A percentile compares a stretch with the other conserved stretches of the same genome.
phyloP scores from a whole-genome alignment of 2,888 invertebrate genomes.

The Hylaea fasciaria region DNA sequence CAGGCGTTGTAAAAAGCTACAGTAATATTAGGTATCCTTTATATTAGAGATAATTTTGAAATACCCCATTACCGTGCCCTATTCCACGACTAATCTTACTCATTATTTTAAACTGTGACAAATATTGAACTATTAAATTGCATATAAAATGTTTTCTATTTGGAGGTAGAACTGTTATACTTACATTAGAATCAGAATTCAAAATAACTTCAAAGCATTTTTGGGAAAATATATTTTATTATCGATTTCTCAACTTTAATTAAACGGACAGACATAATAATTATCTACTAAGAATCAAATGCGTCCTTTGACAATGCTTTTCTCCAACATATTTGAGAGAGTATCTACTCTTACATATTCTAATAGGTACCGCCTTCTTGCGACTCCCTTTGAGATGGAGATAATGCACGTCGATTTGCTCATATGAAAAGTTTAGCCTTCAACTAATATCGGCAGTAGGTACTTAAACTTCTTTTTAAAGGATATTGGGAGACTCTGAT shows the following conservation, averaged over 20 bases:
- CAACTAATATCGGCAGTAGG: slow-evolving; percentile 15
- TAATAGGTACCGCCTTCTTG: slow-evolving; percentile 29
- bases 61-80: no score
- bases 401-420: slow-evolving; percentile 25
- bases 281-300: neutral
- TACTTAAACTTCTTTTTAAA: neutral
- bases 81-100: neutral
- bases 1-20: no score
- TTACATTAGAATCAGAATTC: neutral
- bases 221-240: neutral
- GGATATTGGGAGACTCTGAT: no score
- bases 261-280: neutral
- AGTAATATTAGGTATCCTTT: no score
- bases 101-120: neutral
- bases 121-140: neutral
- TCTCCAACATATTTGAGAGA: no score
- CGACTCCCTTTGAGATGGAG: slow-evolving; percentile 36
- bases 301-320: no score
- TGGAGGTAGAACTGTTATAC: no score
- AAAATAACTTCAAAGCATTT: neutral
- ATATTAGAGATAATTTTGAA: no score
- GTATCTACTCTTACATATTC: slow-evolving; percentile 22
- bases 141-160: neutral
- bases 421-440: slow-evolving; percentile 11
- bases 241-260: neutral